Conservation (phyloP, 2,888 invertebrate species). For the Sepiola atlantica region DNA sequence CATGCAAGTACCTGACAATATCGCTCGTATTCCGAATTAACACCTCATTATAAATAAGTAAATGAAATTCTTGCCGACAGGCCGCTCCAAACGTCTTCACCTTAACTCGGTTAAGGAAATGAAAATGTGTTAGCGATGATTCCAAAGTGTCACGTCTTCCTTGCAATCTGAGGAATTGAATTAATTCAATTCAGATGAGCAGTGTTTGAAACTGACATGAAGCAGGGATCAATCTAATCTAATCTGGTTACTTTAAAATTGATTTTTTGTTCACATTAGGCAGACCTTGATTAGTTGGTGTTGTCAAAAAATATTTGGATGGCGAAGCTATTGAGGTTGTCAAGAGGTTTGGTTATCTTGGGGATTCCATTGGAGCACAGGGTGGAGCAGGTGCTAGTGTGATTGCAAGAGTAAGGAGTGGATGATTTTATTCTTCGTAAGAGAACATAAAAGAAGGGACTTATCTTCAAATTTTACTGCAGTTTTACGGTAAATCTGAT, state of each 20-base stretch:
- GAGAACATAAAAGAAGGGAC: too few relatives aligned
- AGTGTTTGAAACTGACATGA: not conserved
- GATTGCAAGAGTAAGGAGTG: too few relatives aligned
- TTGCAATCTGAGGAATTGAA: not conserved
- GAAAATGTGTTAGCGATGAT: not conserved
- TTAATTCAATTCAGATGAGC: not conserved
- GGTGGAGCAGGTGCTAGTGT: too few relatives aligned
- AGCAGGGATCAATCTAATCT: not conserved
- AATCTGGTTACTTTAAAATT: not conserved
- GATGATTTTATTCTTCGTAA: too few relatives aligned
- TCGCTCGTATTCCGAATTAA: too few relatives aligned
- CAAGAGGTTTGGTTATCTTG: too few relatives aligned
- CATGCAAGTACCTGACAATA: too few relatives aligned
- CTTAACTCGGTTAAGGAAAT: not conserved
- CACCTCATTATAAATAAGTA: not conserved
- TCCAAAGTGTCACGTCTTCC: not conserved
- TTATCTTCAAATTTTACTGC: too few relatives aligned
- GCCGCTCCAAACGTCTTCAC: not conserved
- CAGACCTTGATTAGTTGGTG: not conserved
- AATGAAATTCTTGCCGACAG: not conserved
- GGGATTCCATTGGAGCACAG: too few relatives aligned
- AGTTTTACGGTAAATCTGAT: too few relatives aligned
- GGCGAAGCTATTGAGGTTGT: not conserved
- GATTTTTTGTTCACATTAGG: not conserved
- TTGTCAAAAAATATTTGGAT: not conserved